phyloP scores from a whole-genome alignment of 2,797 vertebrate genomes.

The Pangasius krempfi region DNA sequence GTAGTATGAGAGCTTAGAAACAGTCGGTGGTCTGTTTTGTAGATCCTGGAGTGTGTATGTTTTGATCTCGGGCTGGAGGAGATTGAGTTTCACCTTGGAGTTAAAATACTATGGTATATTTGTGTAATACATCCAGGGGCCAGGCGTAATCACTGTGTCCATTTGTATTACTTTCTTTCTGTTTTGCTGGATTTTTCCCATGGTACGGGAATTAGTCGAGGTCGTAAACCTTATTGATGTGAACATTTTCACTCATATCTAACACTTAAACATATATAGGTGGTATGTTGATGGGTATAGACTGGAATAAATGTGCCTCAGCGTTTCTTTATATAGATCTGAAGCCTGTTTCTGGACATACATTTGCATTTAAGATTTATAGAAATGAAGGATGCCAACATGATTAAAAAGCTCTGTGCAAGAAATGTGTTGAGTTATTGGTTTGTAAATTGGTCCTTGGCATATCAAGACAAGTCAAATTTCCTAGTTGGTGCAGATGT shows the following conservation, averaged over 20 bases:
- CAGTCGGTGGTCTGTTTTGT: conserved; percentile 60
- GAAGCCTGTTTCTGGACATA: background rate
- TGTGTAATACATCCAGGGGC: conserved; percentile 4
- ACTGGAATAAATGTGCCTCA: background rate
- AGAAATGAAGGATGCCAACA: background rate
- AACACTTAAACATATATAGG: conserved; percentile 4
- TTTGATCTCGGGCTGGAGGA: conserved; percentile 52
- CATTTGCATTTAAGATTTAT: background rate
- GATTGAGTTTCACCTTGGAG: conserved; percentile 65
- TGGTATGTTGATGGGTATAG: background rate
- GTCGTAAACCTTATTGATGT: conserved; percentile 40
- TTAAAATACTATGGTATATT: conserved; percentile 58
- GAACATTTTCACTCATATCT: background rate
- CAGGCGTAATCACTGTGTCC: background rate
- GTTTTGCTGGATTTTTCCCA: conserved; percentile 2
- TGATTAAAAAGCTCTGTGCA: background rate
- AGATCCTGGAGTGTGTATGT: conserved; percentile 46
- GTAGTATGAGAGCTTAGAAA: background rate
- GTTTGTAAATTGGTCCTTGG: background rate
- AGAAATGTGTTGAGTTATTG: background rate
- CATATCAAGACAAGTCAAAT: background rate
- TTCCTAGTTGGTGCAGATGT: background rate
- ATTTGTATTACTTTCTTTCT: background rate
- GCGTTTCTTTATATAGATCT: background rate
- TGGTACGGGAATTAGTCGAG: background rate